Conservation (phyloP, 2,888 invertebrate species). For the Trachelus tabidus region DNA sequence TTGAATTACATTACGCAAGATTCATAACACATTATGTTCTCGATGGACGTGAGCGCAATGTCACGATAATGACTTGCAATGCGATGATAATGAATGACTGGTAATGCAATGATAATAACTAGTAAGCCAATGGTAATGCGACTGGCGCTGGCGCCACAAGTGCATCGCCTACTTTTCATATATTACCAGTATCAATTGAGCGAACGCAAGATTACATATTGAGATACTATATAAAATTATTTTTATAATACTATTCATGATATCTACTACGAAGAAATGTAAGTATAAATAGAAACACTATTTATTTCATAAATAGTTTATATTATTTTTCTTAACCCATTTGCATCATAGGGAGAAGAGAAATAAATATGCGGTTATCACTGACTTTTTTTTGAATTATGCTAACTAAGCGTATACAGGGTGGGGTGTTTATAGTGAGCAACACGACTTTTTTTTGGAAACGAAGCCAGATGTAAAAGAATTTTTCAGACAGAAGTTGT, state of each 20-base stretch:
- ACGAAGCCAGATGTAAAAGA: no score
- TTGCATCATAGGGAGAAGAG: no score
- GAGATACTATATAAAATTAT: background rate
- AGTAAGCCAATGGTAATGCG: background rate
- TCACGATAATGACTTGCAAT: background rate
- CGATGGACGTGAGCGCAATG: background rate
- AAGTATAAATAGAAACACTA: no score
- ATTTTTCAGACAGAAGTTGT: no score
- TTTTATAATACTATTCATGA: background rate
- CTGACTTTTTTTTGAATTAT: no score
- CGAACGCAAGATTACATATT: background rate
- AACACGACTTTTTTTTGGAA: no score
- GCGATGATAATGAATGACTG: background rate
- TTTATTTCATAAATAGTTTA: no score
- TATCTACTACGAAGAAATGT: background rate
- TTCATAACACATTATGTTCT: background rate
- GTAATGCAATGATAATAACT: background rate
- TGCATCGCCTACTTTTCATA: background rate
- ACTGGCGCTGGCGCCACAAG: background rate
- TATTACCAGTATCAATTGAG: background rate
- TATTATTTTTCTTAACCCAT: no score
- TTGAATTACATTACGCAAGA: background rate
- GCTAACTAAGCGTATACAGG: no score
- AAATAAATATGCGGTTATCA: no score
- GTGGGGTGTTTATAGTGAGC: no score